A percentile compares a stretch with the other conserved stretches of the same genome.
Evolutionary conservation across 2,113 vertebrate genomes (phyloP).

Genomic region (Tenrec ecaudatus): DNA sequence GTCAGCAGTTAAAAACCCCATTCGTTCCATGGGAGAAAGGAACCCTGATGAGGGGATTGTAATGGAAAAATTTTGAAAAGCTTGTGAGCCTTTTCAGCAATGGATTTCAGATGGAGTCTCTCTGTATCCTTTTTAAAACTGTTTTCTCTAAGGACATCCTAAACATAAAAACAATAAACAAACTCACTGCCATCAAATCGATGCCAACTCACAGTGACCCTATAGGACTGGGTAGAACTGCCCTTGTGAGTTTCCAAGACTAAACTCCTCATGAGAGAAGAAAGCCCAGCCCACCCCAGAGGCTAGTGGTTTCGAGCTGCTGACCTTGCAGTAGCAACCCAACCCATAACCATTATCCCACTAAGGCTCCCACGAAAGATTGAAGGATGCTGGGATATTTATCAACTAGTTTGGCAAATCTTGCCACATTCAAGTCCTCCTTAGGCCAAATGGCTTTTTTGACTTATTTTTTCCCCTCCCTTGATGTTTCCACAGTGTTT

Average conservation of each 20-base stretch:
- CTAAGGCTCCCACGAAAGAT: background rate
- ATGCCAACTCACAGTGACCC: no score
- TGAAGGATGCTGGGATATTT: constrained; percentile 54
- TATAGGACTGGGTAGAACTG: no score
- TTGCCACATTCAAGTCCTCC: background rate
- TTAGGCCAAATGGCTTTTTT: constrained; percentile 15
- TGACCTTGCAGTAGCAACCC: no score
- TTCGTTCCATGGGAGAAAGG: no score
- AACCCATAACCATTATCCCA: no score
- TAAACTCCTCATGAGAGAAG: no score
- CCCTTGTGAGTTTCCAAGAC: no score
- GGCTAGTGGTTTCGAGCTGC: no score
- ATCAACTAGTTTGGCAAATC: constrained; percentile 43
- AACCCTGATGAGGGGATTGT: constrained; percentile 11
- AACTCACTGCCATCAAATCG: no score
- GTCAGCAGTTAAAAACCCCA: no score
- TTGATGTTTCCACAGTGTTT: background rate
- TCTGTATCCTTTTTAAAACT: constrained; percentile 59
- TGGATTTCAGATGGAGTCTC: constrained; percentile 74
- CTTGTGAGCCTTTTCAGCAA: constrained; percentile 70
- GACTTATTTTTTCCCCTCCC: background rate
- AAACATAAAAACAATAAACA: no score
- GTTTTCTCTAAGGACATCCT: constrained; percentile 50
- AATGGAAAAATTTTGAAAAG: constrained; percentile 64
- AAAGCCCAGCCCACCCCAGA: no score